These are phyloP conservation scores for Delichon dasypus DNA, from an alignment of 2,797 vertebrate species.

Conservation along the genomic window DNA sequence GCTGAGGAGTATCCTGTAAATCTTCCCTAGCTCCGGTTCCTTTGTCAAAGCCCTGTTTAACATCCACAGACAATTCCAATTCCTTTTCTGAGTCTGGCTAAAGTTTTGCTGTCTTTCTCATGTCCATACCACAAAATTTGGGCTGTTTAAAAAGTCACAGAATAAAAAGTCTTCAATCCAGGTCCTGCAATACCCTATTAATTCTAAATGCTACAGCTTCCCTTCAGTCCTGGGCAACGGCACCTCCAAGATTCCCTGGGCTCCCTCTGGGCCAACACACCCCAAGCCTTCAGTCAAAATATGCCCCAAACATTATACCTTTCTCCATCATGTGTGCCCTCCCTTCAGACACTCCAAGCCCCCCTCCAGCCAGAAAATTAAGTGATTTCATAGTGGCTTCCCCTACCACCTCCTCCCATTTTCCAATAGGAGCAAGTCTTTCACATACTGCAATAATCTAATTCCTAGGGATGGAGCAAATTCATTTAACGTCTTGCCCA, in stretches of 20 bases:
- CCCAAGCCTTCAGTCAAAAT: neutral
- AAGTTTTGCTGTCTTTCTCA: neutral
- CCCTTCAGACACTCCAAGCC: neutral
- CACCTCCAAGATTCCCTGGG: neutral
- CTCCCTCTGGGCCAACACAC: neutral
- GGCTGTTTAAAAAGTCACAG: neutral
- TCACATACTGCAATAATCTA: no score
- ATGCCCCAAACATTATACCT: neutral
- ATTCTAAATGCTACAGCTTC: neutral
- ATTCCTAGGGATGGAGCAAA: no score
- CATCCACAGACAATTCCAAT: neutral
- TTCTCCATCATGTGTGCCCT: neutral
- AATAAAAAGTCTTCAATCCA: neutral
- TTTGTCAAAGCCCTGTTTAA: neutral
- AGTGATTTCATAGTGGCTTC: no score
- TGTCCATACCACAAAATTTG: neutral
- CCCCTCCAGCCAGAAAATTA: neutral
- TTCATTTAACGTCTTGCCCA: no score
- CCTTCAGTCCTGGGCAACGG: neutral
- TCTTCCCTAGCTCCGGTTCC: no score
- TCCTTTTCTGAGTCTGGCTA: neutral
- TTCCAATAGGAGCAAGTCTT: no score
- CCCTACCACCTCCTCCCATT: no score
- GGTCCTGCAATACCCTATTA: neutral
- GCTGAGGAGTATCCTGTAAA: no score